Conservation (phyloP, 2,888 invertebrate species). For the Tetragonula carbonaria region DNA sequence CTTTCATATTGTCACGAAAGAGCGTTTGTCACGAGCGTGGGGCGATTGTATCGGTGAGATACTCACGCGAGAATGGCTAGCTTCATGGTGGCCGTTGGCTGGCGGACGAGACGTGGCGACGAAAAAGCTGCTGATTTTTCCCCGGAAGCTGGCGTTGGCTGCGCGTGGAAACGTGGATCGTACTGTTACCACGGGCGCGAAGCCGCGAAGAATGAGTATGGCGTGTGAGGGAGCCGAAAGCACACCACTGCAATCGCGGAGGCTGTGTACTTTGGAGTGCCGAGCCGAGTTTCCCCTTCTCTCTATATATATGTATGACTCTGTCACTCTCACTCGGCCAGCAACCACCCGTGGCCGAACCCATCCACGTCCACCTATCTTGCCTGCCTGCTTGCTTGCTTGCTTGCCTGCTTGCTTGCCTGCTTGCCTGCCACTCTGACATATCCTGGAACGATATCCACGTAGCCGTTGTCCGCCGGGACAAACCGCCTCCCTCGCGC, state of each 20-base stretch:
- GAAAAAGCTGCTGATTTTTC: not conserved
- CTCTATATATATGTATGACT: constrained; percentile 76
- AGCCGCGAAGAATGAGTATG: constrained; percentile 73
- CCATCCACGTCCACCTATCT: constrained; percentile 60
- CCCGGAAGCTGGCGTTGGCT: constrained; percentile 21
- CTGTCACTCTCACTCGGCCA: constrained; percentile 74
- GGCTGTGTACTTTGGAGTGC: constrained; percentile 82
- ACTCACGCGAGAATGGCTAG: constrained; percentile 77
- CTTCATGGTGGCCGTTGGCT: constrained; percentile 71
- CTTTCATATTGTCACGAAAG: no score
- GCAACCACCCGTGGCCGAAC: constrained; percentile 61
- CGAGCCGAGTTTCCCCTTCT: constrained; percentile 80
- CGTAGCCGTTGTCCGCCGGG: constrained; percentile 3
- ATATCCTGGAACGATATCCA: constrained; percentile 33
- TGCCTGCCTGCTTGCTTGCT: constrained; percentile 20
- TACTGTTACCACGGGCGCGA: constrained; percentile 72
- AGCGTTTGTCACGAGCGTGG: no score
- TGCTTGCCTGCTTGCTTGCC: no score
- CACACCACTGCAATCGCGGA: constrained; percentile 81
- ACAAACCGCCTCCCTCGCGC: no score
- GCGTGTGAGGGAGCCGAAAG: constrained; percentile 64
- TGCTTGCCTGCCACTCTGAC: constrained; percentile 39
- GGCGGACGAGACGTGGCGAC: constrained; percentile 30
- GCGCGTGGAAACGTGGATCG: constrained; percentile 51
- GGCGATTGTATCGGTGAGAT: not conserved